A percentile compares a stretch with the other conserved stretches of the same genome.
These are phyloP conservation scores for Euschistus heros DNA, from an alignment of 1,140 invertebrate species.

Conservation along the genomic window DNA sequence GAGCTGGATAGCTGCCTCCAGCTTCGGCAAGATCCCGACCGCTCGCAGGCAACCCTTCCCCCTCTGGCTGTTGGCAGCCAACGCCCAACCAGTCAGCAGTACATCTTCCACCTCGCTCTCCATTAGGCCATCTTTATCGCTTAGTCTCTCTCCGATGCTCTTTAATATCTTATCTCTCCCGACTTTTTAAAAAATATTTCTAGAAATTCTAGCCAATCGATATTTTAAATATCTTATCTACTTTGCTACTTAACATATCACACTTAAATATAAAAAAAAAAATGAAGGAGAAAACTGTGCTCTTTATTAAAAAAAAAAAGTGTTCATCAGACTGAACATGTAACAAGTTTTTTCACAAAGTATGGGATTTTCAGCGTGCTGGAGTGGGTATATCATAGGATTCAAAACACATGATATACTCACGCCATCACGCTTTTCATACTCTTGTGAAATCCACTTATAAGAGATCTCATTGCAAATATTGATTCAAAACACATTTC, in stretches of 20 bases:
- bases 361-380: no score
- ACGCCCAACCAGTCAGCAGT: slow-evolving; percentile 35
- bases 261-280: neutral
- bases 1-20: slow-evolving; percentile 24
- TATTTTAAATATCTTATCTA: slow-evolving; percentile 25
- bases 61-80: slow-evolving; percentile 38
- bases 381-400: no score
- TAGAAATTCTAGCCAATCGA: no score
- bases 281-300: neutral
- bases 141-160: slow-evolving; percentile 32
- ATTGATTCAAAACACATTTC: no score
- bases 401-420: no score
- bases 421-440: no score
- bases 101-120: slow-evolving; percentile 33
- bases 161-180: slow-evolving; percentile 35
- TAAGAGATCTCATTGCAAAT: no score
- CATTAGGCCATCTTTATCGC: slow-evolving; percentile 26
- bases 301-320: neutral
- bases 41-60: slow-evolving; percentile 37
- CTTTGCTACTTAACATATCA: neutral
- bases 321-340: no score
- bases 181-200: no score
- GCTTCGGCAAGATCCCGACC: slow-evolving; percentile 32
- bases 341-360: neutral
- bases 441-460: no score